A percentile compares a stretch with the other conserved stretches of the same genome.
Conservation (phyloP, 2,113 vertebrate genomes). For the Budorcas taxicolor region DNA sequence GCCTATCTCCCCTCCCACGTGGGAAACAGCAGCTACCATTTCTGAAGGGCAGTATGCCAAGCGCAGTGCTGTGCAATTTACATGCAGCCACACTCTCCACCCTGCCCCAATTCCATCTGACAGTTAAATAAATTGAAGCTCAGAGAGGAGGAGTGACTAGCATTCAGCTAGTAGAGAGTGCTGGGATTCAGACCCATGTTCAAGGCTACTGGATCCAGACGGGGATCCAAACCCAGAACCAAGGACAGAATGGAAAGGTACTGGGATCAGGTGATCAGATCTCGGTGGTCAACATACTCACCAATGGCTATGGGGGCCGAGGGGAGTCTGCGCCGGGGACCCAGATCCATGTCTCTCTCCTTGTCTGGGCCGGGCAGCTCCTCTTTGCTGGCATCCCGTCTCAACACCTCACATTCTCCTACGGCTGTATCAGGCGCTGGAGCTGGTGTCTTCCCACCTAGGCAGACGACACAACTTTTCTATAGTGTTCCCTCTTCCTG, state of each 20-base stretch:
- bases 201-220: background rate
- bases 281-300: constrained; percentile 22
- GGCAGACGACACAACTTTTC: background rate
- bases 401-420: constrained; percentile 81
- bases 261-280: background rate
- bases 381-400: constrained; percentile 75
- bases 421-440: constrained; percentile 14
- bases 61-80: background rate
- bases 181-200: background rate
- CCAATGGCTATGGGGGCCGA: constrained; percentile 57
- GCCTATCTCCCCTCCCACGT: background rate
- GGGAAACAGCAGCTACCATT: background rate
- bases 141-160: background rate
- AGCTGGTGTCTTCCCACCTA: constrained; percentile 1
- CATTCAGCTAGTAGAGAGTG: background rate
- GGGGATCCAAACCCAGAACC: background rate
- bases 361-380: constrained; percentile 41
- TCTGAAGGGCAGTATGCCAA: background rate
- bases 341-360: background rate
- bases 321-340: background rate
- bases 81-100: background rate
- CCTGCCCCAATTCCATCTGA: background rate
- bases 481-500: background rate
- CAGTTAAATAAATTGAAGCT: background rate
- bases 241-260: background rate